A percentile compares a stretch with the other conserved stretches of the same genome.
Evolutionary conservation across 2,113 vertebrate species (phyloP).

Genomic region (Crypturellus undulatus): DNA sequence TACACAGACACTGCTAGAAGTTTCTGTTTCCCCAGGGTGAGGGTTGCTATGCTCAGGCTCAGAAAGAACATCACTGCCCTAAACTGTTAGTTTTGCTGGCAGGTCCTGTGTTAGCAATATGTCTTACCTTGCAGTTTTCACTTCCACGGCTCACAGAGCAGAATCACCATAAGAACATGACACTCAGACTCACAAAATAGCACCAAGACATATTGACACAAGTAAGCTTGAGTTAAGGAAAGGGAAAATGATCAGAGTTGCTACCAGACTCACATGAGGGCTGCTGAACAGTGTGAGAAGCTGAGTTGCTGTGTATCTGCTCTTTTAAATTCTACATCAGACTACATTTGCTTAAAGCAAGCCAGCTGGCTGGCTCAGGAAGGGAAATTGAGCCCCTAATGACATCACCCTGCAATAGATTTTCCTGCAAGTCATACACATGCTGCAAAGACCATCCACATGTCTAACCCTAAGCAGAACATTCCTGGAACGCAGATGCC

Average conservation of each 20-base stretch:
- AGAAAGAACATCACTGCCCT: background rate
- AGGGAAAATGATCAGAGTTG: rapidly evolving
- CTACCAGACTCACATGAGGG: rapidly evolving
- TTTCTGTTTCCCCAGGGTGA: background rate
- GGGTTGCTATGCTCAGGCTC: background rate
- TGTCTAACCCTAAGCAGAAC: background rate
- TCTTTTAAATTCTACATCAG: background rate
- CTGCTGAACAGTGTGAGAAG: rapidly evolving
- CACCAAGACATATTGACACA: rapidly evolving
- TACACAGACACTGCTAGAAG: background rate
- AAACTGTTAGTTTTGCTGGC: background rate
- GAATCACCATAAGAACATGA: rapidly evolving
- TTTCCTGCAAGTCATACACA: rapidly evolving
- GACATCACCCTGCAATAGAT: rapidly evolving
- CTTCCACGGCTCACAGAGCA: background rate
- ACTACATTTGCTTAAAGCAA: background rate
- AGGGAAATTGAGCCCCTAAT: background rate
- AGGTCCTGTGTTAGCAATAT: background rate
- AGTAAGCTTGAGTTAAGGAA: background rate
- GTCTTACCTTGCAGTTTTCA: background rate
- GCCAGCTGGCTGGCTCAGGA: background rate
- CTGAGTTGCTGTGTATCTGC: background rate
- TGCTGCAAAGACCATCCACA: background rate
- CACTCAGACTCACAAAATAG: background rate
- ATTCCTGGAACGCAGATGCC: too few species aligned